phyloP scores from a whole-genome alignment of 2,888 invertebrate genomes.

The Sinelater perroti region DNA sequence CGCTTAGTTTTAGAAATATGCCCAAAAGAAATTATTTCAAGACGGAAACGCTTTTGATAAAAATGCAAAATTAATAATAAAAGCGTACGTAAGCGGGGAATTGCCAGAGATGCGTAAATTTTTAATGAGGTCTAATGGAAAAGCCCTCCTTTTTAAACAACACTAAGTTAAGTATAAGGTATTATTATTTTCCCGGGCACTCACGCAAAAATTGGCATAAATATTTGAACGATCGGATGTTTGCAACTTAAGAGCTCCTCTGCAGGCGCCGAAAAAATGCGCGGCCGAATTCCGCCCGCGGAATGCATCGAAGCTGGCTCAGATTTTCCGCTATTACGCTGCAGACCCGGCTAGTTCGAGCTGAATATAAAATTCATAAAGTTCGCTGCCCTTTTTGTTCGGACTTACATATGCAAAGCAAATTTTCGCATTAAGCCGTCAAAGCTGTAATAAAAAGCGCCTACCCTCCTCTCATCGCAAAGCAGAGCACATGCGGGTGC shows the following conservation, averaged over 20 bases:
- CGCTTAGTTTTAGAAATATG: too few relatives aligned
- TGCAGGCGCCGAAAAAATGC: slow-evolving; percentile 7
- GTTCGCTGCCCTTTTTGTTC: slow-evolving; percentile 12
- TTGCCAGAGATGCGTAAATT: slow-evolving; percentile 28
- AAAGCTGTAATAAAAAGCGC: slow-evolving; percentile 20
- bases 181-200: slow-evolving; percentile 16
- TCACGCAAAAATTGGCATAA: slow-evolving; percentile 41
- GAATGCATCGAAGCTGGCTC: slow-evolving; percentile 21
- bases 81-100: slow-evolving; percentile 20
- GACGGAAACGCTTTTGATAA: too few relatives aligned
- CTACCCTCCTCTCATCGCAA: slow-evolving; percentile 13
- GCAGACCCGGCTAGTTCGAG: slow-evolving; percentile 24
- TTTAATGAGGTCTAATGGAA: slow-evolving; percentile 39
- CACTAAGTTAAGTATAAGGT: slow-evolving; percentile 50
- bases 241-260: slow-evolving; percentile 42
- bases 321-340: slow-evolving; percentile 23
- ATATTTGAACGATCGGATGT: slow-evolving; percentile 45
- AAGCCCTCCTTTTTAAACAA: slow-evolving; percentile 40
- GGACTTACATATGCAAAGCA: slow-evolving; percentile 8
- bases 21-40: too few relatives aligned
- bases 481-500: slow-evolving; percentile 23
- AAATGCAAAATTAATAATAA: slow-evolving; percentile 13
- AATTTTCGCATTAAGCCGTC: slow-evolving; percentile 20
- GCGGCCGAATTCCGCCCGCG: background rate
- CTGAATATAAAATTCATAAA: slow-evolving; percentile 27